phyloP scores from a whole-genome alignment of 30 jellyfish, hydroid and myxozoan species.

The Nemopilema nomurai region DNA sequence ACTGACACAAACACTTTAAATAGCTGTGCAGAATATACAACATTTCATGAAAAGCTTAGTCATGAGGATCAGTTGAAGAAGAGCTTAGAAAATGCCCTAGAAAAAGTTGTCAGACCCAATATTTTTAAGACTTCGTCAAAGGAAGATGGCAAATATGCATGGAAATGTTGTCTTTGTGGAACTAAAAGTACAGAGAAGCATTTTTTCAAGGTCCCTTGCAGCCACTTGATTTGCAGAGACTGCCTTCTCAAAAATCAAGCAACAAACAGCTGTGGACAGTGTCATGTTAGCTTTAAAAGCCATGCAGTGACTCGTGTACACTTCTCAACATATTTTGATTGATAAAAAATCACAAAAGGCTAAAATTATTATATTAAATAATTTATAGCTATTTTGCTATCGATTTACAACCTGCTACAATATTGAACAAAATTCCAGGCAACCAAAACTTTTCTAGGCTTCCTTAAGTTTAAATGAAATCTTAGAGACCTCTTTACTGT shows the following conservation, averaged over 20 bases:
- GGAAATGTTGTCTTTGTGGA: constrained; percentile 42
- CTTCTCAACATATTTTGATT: constrained; percentile 26
- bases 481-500: too few species aligned
- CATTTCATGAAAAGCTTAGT: background rate
- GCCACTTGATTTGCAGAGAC: constrained; percentile 53
- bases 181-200: background rate
- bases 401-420: too few species aligned
- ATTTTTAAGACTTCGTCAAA: background rate
- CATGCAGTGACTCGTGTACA: constrained; percentile 48
- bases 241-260: constrained; percentile 5
- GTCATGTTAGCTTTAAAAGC: constrained; percentile 3
- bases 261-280: constrained; percentile 8
- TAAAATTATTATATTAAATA: too few species aligned
- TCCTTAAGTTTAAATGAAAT: too few species aligned
- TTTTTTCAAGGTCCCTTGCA: constrained; percentile 49
- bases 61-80: constrained; percentile 46
- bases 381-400: too few species aligned
- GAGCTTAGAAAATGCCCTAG: constrained; percentile 53
- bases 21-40: background rate
- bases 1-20: background rate
- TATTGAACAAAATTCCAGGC: too few species aligned
- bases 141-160: background rate
- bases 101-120: background rate
- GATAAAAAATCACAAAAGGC: background rate
- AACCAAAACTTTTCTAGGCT: too few species aligned